Evolutionary conservation across 2,113 vertebrate genomes (phyloP).

Genomic region (Podarcis raffonei): DNA sequence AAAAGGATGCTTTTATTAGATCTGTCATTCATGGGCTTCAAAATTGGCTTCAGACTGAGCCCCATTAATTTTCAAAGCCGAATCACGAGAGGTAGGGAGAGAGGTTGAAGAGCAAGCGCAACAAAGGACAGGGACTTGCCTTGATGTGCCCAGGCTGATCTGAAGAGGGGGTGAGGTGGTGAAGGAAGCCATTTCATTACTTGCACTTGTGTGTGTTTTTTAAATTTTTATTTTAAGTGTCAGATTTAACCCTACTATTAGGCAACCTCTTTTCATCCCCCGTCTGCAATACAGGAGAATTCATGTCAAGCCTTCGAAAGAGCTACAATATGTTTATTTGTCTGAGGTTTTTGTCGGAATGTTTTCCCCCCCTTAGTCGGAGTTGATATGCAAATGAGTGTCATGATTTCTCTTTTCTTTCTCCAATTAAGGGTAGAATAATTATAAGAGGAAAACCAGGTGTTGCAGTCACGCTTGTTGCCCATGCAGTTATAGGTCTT

Average conservation of each 20-base stretch:
- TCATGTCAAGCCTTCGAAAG: constrained; percentile 7
- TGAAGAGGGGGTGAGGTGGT: not conserved
- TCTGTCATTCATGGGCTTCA: constrained; percentile 11
- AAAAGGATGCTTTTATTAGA: constrained; percentile 10
- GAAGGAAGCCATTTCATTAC: constrained; percentile 10
- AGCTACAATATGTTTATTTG: not conserved
- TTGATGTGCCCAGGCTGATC: not conserved
- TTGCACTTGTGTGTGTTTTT: not conserved
- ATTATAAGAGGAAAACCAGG: constrained; percentile 51
- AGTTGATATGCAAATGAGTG: not conserved
- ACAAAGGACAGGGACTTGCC: not conserved
- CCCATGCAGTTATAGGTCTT: constrained; percentile 33
- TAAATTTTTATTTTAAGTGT: not conserved
- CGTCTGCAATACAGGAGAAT: not conserved
- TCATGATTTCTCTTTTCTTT: constrained; percentile 16
- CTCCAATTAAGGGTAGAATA: constrained; percentile 34
- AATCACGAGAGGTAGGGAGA: not conserved
- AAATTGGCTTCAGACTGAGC: not conserved
- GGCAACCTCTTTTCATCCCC: not conserved
- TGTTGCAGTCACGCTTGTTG: constrained; percentile 44
- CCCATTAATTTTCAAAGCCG: constrained; percentile 27
- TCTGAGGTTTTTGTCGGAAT: not conserved
- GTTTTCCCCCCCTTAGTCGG: not conserved
- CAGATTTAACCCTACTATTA: not conserved
- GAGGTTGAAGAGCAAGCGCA: not conserved